phyloP scores from a whole-genome alignment of 2,113 vertebrate species.

The Smithornis capensis region DNA sequence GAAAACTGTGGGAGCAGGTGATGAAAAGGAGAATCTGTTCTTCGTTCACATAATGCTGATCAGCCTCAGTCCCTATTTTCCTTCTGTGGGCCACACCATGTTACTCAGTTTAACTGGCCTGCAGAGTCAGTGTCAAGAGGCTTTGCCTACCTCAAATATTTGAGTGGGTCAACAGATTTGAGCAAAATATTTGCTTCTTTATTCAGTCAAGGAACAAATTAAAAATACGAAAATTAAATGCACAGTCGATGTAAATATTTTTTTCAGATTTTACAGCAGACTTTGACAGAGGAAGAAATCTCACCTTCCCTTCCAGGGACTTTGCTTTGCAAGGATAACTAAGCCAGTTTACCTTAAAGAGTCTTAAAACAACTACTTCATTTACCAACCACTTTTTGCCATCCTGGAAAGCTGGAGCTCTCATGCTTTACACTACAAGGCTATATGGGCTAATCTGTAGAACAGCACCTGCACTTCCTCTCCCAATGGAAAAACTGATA shows the following conservation, averaged over 20 bases:
- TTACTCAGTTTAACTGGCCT: not conserved
- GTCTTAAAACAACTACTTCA: not conserved
- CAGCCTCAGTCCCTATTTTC: not conserved
- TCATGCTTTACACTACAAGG: not conserved
- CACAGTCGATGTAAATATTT: not conserved
- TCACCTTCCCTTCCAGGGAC: not conserved
- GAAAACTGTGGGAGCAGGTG: conserved; percentile 4
- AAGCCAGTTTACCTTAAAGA: not conserved
- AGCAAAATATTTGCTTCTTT: not conserved
- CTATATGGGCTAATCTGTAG: not conserved
- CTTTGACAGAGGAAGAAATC: not conserved
- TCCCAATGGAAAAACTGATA: not conserved
- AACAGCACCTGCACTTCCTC: not conserved
- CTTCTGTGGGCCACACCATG: not conserved
- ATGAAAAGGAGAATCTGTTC: not conserved
- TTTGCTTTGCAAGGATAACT: not conserved
- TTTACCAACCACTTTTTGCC: not conserved
- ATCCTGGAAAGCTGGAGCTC: not conserved
- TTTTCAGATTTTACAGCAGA: not conserved
- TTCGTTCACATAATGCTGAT: not conserved
- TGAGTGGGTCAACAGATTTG: not conserved
- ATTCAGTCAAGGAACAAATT: not conserved
- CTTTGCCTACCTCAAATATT: not conserved
- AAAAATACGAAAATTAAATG: not conserved
- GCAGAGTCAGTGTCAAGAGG: not conserved